Evolutionary conservation across 53 echinoderm and acorn worm species (phyloP).

Genomic region (Antedon mediterranea): DNA sequence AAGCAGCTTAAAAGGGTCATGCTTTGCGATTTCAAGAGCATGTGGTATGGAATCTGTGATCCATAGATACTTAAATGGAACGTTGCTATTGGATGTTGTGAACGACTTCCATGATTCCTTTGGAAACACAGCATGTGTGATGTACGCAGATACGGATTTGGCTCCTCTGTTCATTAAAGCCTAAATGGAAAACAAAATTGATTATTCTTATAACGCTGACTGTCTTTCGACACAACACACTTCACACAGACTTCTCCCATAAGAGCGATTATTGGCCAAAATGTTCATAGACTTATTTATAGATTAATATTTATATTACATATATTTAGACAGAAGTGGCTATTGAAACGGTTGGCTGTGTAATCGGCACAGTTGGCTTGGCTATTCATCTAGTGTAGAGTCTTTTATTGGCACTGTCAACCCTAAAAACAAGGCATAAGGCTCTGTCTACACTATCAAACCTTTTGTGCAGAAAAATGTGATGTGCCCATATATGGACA

Average conservation of each 20-base stretch:
- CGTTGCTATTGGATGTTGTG: slow-evolving; percentile 20
- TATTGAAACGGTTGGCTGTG: no score
- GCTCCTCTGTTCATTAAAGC: slow-evolving; percentile 44
- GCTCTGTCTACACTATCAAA: no score
- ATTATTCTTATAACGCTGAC: neutral
- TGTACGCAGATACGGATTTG: slow-evolving; percentile 69
- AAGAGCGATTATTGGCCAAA: no score
- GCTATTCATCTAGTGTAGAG: neutral
- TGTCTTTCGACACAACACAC: no score
- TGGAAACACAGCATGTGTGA: slow-evolving; percentile 93
- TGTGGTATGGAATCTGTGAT: slow-evolving; percentile 91
- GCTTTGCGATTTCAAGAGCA: slow-evolving; percentile 51
- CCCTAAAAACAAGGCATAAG: no score
- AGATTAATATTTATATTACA: no score
- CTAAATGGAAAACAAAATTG: slow-evolving; percentile 16
- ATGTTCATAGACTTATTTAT: no score
- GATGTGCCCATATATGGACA: no score
- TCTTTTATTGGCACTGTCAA: no score
- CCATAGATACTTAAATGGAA: slow-evolving; percentile 60
- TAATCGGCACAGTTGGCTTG: neutral
- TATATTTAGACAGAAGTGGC: no score
- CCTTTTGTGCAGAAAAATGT: no score
- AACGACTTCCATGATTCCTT: slow-evolving; percentile 73
- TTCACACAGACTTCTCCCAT: no score
- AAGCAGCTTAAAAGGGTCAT: slow-evolving; percentile 69